These are phyloP conservation scores for Lithosia quadra DNA, from an alignment of 2,888 invertebrate species.

Conservation along the genomic window DNA sequence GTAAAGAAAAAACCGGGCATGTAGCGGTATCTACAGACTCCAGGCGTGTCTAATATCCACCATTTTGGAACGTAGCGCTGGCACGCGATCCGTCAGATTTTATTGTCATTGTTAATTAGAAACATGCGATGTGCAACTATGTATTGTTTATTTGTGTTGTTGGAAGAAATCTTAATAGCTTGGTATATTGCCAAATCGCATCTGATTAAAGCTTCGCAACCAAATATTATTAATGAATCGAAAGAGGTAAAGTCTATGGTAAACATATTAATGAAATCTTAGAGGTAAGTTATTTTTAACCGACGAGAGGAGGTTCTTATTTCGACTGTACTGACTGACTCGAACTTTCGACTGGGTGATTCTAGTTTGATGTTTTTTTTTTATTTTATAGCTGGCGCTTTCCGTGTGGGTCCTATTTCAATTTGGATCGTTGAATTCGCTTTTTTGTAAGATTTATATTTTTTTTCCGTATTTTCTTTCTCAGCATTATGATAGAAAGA, in stretches of 20 bases:
- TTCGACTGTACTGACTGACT: no score
- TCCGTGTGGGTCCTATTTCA: no score
- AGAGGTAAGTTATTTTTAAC: neutral
- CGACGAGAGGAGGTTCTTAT: accelerated
- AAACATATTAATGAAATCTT: no score
- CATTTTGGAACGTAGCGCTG: conserved; percentile 64
- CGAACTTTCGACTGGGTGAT: no score
- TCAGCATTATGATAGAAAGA: no score
- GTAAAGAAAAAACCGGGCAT: conserved; percentile 30
- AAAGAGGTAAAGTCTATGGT: neutral
- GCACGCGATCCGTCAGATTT: conserved; percentile 68
- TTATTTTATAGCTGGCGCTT: no score
- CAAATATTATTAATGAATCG: neutral
- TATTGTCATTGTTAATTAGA: conserved; percentile 67
- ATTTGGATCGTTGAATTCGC: no score
- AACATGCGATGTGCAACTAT: conserved; percentile 42
- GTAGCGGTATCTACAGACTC: conserved; percentile 32
- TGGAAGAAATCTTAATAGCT: conserved; percentile 12
- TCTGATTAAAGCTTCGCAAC: conserved; percentile 3
- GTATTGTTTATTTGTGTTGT: conserved; percentile 16
- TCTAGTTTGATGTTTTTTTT: no score
- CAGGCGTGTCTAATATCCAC: conserved; percentile 60
- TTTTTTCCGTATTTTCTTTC: no score
- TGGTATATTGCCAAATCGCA: conserved; percentile 6
- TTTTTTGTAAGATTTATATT: no score